phyloP scores from a whole-genome alignment of 2,888 invertebrate species.

The Leptothorax acervorum region DNA sequence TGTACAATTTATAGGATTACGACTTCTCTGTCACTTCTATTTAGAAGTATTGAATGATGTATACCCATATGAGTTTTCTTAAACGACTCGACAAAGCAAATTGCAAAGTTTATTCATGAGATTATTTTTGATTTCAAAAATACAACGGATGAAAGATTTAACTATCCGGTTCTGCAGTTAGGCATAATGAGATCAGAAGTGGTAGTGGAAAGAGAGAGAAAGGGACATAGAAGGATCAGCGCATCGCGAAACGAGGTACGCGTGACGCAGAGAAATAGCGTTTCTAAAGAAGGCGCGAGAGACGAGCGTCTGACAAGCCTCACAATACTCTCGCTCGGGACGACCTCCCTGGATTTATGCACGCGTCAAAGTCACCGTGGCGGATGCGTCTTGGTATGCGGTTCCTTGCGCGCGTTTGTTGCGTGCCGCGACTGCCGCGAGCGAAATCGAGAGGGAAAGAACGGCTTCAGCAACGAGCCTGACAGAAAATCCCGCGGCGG shows the following conservation, averaged over 20 bases:
- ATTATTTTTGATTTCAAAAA: slow-evolving; percentile 10
- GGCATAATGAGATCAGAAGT: slow-evolving; percentile 45
- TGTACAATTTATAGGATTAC: not conserved
- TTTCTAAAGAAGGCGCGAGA: slow-evolving; percentile 76
- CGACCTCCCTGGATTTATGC: slow-evolving; percentile 74
- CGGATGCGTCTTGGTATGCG: slow-evolving; percentile 67
- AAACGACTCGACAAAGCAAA: slow-evolving; percentile 19
- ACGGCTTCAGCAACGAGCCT: slow-evolving; percentile 22
- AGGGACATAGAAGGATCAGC: not conserved
- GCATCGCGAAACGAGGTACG: slow-evolving; percentile 64
- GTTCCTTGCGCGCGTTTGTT: slow-evolving; percentile 44
- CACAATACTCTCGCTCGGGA: slow-evolving; percentile 72
- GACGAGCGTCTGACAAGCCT: slow-evolving; percentile 73
- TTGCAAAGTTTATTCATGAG: slow-evolving; percentile 38
- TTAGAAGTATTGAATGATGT: not conserved
- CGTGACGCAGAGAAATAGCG: slow-evolving; percentile 76
- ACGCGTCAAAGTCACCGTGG: slow-evolving; percentile 69
- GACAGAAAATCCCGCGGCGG: slow-evolving; percentile 24
- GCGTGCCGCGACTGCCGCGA: slow-evolving; percentile 56
- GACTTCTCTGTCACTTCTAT: not conserved
- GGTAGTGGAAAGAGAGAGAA: not conserved
- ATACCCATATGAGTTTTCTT: not conserved
- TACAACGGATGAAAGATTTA: slow-evolving; percentile 28
- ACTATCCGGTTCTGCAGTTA: slow-evolving; percentile 15
- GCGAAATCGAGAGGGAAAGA: slow-evolving; percentile 33